Base-by-base conservation (phyloP, 2,797 vertebrate genomes). In the Xenopus petersii region DNA sequence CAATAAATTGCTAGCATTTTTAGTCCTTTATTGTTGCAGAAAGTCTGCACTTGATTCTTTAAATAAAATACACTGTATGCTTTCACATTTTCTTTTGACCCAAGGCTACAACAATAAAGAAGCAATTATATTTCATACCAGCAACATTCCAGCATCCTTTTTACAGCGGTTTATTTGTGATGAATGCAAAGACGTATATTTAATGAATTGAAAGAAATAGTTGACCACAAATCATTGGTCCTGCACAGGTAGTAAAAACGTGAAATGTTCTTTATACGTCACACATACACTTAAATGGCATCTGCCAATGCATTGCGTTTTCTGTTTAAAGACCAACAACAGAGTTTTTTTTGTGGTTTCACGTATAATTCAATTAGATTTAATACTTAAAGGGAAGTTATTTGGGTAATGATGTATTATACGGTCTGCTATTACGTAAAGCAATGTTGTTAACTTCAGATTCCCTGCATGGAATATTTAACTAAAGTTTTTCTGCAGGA, bases 1-100 rank as follows among this genome's bases (percentile, higher is more conserved):
- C 86, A 81, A 81, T 87, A 87, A 81, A 82, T 77, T 82, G 86
- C 85, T 87, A 89, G 89, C 86, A 86, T 88, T 86, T 72, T 71
- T 77, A 85, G 83, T 82, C 87, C 88, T 89, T 88, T 89, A 87
- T 86, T 83, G 82, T 81, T 74, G 69, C 72, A 80, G 69, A 75
- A 80, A 81, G 75, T 80, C 80, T 83, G 2, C 66, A 79, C 82
- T 88, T 88, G 81, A 81, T 80, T 36, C 62, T 80, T 82, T 81
- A 83, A 82, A 54, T 83, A 85, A 74, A 79, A 67, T 17, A 15
- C 26, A 66, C 70, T 1, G 16, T 79, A 67, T 62, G 47, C 47
- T 73, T 12, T 71, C 58, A 1, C 61, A 47, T 55, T 62, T 71
- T 10, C 74, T 81, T 71, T 62, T 82, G 62, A 73, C n/a, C 64